phyloP scores from a whole-genome alignment of 2,888 invertebrate genomes.

The Hirtodrosophila duncani region DNA sequence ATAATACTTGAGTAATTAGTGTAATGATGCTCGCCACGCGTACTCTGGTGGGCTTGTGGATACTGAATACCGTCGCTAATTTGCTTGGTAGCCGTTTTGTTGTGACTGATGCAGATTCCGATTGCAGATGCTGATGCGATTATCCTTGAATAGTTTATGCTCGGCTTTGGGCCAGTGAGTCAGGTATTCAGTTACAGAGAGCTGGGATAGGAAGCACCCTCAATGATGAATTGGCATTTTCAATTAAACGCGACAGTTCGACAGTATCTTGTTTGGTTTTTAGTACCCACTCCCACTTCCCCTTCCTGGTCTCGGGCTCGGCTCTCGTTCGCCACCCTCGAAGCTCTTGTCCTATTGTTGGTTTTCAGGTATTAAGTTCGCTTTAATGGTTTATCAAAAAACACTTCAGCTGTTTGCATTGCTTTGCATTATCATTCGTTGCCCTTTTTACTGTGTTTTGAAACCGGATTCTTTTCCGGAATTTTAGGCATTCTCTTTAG shows the following conservation, averaged over 20 bases:
- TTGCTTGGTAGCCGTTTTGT: conserved; percentile 22
- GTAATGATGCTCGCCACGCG: conserved; percentile 59
- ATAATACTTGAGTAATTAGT: conserved; percentile 76
- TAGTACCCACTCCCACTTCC: conserved; percentile 13
- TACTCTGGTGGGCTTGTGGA: not conserved
- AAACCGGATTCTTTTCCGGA: too few species aligned
- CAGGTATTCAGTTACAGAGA: conserved; percentile 59
- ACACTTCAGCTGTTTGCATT: conserved; percentile 72
- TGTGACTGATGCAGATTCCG: conserved; percentile 44
- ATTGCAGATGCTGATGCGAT: conserved; percentile 58
- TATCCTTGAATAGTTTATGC: conserved; percentile 44
- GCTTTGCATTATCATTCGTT: conserved; percentile 44
- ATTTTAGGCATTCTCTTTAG: too few species aligned
- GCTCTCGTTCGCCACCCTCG: not conserved
- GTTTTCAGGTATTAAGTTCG: conserved; percentile 48
- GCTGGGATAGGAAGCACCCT: not conserved
- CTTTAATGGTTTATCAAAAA: conserved; percentile 76
- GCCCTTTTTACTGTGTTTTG: conserved; percentile 27
- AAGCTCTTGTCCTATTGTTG: conserved; percentile 14
- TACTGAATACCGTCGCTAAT: conserved; percentile 24
- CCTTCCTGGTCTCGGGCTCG: too few species aligned
- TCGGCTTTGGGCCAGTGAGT: conserved; percentile 18
- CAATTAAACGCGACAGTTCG: conserved; percentile 66
- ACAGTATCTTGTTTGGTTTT: conserved; percentile 42
- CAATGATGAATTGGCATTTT: conserved; percentile 74